Evolutionary conservation across 1,140 invertebrate species (phyloP).

Genomic region (Philotrypesis tridentata): DNA sequence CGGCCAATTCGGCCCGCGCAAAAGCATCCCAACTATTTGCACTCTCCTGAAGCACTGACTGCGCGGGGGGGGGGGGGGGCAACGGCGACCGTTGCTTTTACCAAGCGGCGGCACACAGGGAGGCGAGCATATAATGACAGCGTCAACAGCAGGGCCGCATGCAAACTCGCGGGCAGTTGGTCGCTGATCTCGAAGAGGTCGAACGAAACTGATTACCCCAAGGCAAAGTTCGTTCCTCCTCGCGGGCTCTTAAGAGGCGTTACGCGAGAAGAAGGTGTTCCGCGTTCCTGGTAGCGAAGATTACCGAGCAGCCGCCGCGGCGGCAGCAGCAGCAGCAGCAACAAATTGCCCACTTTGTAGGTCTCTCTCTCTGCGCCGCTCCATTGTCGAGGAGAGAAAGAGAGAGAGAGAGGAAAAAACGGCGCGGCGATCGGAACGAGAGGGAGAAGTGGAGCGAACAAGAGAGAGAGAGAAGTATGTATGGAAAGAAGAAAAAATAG

Average conservation of each 20-base stretch:
- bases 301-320: slow-evolving; percentile 53
- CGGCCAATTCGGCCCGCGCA: too few relatives aligned
- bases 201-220: background rate
- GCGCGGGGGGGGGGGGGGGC: too few relatives aligned
- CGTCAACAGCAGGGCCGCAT: background rate
- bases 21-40: too few relatives aligned
- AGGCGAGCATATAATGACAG: background rate
- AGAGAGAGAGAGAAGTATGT: background rate
- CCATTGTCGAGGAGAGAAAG: background rate
- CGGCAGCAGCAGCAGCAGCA: slow-evolving; percentile 47
- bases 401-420: too few relatives aligned
- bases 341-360: slow-evolving; percentile 60
- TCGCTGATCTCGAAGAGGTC: background rate
- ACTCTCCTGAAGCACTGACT: too few relatives aligned
- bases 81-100: too few relatives aligned
- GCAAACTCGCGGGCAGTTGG: background rate
- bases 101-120: too few relatives aligned
- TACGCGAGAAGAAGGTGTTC: slow-evolving; percentile 57
- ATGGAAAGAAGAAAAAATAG: background rate
- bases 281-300: slow-evolving; percentile 64
- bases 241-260: slow-evolving; percentile 49
- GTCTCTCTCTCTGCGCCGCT: slow-evolving; percentile 57
- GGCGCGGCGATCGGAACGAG: slow-evolving; percentile 32
- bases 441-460: slow-evolving; percentile 3
- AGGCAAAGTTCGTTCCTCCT: slow-evolving; percentile 35